Evolutionary conservation across 2,113 vertebrate species (phyloP).

Genomic region (Collichthys lucidus): DNA sequence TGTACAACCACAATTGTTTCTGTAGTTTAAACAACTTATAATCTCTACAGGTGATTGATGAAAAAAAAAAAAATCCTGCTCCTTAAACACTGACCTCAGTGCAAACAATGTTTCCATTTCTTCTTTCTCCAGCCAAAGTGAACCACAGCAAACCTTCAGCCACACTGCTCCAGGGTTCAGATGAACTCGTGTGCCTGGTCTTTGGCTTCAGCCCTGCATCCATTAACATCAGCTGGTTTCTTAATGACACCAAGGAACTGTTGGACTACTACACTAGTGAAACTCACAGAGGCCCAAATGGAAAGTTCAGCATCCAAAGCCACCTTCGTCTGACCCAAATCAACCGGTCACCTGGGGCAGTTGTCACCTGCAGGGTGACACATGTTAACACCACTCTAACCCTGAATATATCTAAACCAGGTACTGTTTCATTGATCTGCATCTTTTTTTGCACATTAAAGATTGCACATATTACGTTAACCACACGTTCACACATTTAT

Average conservation of each 20-base stretch:
- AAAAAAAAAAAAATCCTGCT: no score
- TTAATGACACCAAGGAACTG: constrained; percentile 21
- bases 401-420: constrained; percentile 65
- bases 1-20: no score
- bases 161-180: constrained; percentile 60
- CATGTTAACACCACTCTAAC: constrained; percentile 62
- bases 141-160: constrained; percentile 51
- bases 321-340: constrained; percentile 54
- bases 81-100: no score
- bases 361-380: constrained; percentile 73
- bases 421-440: constrained; percentile 23
- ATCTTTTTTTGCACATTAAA: background rate
- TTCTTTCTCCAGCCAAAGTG: constrained; percentile 56
- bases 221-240: constrained; percentile 76
- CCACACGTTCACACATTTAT: no score
- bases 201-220: constrained; percentile 74
- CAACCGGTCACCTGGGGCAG: constrained; percentile 60
- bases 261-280: constrained; percentile 42
- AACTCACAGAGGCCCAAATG: constrained; percentile 63
- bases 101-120: background rate
- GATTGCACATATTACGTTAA: background rate
- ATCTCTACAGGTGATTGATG: no score
- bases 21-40: no score
- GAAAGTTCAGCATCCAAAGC: constrained; percentile 78
- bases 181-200: constrained; percentile 74